Base-by-base conservation (phyloP, 2,888 invertebrate species). In the Leptinotarsa haldemani region DNA sequence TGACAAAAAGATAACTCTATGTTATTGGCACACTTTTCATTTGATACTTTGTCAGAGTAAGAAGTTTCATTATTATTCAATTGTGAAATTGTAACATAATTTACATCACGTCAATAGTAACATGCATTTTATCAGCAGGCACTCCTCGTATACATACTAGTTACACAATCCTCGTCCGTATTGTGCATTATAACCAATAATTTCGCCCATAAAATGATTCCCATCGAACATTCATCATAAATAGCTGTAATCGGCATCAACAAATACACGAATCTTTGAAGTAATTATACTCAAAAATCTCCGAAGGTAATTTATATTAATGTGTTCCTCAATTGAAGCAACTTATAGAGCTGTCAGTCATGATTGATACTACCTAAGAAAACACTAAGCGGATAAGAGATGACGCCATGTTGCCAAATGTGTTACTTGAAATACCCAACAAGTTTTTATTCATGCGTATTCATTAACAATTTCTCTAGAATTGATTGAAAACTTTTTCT, bases 321-420 rank as follows among this genome's bases (percentile, higher is more conserved):
- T 84, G 84, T 82, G 82, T 82, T 84, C 81, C 80, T 81, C 84
- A 83, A 83, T 84, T 82, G 83, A 83, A 80, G 80, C 82, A 81
- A 84, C 84, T 84, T 84, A 84, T 84, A 83, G 84, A 84, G 84
- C 85, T 85, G 85, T 84, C 85, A 82, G 71, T 82, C 77, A 83
- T 85, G 85, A 85, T 85, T 84, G 85, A 85, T 85, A 83, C 80
- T 80, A 81, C 80, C 80, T 83, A 83, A 83, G 81, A 82, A 83
- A 80, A 83, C 82, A 75, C 80, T 61, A 9, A 61, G 40, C 16
- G 25, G 50, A 16, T 50, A 50, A 50, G 30, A 61, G 61, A 61
- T 30, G 61, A 40, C 16, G 12, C 61, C 61, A 1, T 61, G 61
- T 61, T 25, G 61, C 40, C 61, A 40, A 61, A 61, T 56, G 16